A percentile compares a stretch with the other conserved stretches of the same genome.
These are phyloP conservation scores for Meiosimyza platycephala DNA, from an alignment of 2,888 invertebrate species.

Conservation along the genomic window DNA sequence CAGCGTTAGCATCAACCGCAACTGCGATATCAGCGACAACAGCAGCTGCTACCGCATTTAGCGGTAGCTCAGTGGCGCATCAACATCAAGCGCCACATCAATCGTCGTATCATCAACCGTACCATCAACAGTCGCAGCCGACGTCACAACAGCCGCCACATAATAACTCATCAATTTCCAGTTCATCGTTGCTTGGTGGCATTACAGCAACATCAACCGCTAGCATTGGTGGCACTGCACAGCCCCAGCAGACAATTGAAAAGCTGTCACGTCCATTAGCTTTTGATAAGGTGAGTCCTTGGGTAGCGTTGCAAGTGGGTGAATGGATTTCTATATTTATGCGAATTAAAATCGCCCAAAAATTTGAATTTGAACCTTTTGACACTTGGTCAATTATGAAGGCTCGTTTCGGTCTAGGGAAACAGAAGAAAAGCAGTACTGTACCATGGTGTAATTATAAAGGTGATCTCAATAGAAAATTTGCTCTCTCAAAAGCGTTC, in stretches of 20 bases:
- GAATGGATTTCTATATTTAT: too few species aligned
- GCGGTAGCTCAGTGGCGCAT: slow-evolving; percentile 54
- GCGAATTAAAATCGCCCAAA: too few species aligned
- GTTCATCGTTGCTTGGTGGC: slow-evolving; percentile 50
- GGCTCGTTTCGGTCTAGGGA: too few species aligned
- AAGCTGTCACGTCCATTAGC: slow-evolving; percentile 74
- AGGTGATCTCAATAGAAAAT: too few species aligned
- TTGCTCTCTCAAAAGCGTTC: too few species aligned
- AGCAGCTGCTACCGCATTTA: slow-evolving; percentile 57
- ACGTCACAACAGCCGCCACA: slow-evolving; percentile 29
- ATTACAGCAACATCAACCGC: slow-evolving; percentile 46
- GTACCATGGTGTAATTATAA: too few species aligned
- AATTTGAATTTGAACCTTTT: too few species aligned
- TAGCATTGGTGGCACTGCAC: slow-evolving; percentile 40
- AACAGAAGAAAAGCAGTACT: too few species aligned
- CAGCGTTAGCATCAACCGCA: slow-evolving; percentile 54
- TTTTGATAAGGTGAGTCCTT: slow-evolving; percentile 76
- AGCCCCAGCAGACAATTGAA: slow-evolving; percentile 60
- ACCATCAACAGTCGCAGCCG: slow-evolving; percentile 37
- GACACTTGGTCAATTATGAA: too few species aligned
- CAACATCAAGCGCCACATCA: slow-evolving; percentile 41
- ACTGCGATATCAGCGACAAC: slow-evolving; percentile 55
- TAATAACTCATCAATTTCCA: slow-evolving; percentile 49
- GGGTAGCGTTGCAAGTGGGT: too few species aligned
- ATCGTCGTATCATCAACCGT: slow-evolving; percentile 39